phyloP scores from a whole-genome alignment of 2,113 vertebrate genomes.

The Sceloporus tristichus region DNA sequence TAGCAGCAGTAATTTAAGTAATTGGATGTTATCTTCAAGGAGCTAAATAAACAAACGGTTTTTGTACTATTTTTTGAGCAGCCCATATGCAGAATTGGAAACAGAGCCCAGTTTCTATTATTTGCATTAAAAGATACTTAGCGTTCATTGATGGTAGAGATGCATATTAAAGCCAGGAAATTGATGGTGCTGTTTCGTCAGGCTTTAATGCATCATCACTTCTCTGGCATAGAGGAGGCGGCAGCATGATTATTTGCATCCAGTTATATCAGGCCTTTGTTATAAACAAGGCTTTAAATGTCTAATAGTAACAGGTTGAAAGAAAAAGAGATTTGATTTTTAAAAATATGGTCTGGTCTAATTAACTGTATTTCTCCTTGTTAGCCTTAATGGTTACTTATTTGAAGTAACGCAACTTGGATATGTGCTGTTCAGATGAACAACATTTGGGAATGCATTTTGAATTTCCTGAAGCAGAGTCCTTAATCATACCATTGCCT shows the following conservation, averaged over 20 bases:
- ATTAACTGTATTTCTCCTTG: neutral
- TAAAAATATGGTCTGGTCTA: neutral
- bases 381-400: conserved; percentile 3
- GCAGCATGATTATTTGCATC: neutral
- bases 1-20: conserved; percentile 75
- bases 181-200: conserved; percentile 31
- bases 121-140: conserved; percentile 9
- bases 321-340: neutral
- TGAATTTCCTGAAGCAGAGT: neutral
- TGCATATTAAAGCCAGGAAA: conserved; percentile 39
- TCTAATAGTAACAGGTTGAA: conserved; percentile 14
- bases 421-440: neutral
- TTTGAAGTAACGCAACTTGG: neutral
- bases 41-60: conserved; percentile 71
- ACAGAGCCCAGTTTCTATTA: conserved; percentile 12
- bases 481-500: neutral
- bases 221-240: conserved; percentile 14
- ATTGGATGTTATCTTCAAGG: conserved; percentile 75
- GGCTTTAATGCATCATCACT: neutral
- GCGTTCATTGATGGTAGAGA: conserved; percentile 19
- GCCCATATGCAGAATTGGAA: conserved; percentile 41
- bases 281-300: conserved; percentile 26
- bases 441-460: neutral
- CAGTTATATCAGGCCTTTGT: conserved; percentile 6
- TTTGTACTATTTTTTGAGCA: conserved; percentile 66